phyloP scores from a whole-genome alignment of 2,113 vertebrate species.

The Pyxicephalus adspersus region DNA sequence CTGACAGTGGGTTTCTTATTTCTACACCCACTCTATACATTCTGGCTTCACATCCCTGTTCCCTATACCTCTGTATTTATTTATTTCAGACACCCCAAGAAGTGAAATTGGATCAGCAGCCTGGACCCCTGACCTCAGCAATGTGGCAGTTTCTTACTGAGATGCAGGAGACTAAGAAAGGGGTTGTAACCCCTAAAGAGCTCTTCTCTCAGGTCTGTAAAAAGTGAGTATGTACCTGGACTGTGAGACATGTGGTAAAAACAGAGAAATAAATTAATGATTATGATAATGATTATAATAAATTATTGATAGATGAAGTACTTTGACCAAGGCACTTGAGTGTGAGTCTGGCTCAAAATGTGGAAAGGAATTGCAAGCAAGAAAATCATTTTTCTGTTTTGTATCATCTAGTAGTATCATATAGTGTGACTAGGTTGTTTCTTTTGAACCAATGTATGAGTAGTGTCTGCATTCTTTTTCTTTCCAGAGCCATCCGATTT shows the following conservation, averaged over 20 bases:
- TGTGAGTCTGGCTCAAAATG: not conserved
- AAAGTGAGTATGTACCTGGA: conserved; percentile 83
- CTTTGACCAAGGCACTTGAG: too few relatives aligned
- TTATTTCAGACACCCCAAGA: conserved; percentile 78
- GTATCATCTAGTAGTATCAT: too few relatives aligned
- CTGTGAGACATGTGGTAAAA: not conserved
- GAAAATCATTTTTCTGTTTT: too few relatives aligned
- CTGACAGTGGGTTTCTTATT: too few relatives aligned
- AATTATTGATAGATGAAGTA: too few relatives aligned
- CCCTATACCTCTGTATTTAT: too few relatives aligned
- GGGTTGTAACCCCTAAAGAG: conserved; percentile 85
- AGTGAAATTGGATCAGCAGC: conserved; percentile 80
- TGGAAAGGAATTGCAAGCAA: not conserved
- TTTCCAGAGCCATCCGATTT: conserved; percentile 86
- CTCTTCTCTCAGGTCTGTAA: conserved; percentile 97
- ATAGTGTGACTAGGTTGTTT: not conserved
- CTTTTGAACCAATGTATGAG: not conserved
- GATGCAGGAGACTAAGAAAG: conserved; percentile 86
- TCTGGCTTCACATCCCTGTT: too few relatives aligned
- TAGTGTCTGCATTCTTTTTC: not conserved
- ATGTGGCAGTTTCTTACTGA: conserved; percentile 90
- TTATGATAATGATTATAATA: too few relatives aligned
- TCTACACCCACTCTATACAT: too few relatives aligned
- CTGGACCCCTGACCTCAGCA: conserved; percentile 87
- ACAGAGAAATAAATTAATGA: not conserved